phyloP scores from a whole-genome alignment of 2,888 invertebrate species.

The Cylindroiulus punctatus region DNA sequence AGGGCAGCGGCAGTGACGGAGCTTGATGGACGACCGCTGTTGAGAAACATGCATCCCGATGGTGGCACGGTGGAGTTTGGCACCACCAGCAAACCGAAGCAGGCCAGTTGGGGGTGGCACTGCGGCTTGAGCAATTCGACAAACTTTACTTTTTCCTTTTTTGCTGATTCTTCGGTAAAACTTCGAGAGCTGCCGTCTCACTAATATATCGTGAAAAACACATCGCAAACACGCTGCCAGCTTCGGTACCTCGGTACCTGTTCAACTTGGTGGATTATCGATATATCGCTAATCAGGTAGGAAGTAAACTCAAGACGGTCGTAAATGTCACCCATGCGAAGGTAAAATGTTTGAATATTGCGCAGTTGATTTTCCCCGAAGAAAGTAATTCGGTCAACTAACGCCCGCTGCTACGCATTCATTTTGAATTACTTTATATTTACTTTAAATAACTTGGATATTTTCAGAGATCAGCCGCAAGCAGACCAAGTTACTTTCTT shows the following conservation, averaged over 20 bases:
- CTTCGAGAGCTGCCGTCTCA: background rate
- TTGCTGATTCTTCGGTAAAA: background rate
- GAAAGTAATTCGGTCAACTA: no score
- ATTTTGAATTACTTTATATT: background rate
- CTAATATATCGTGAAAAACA: background rate
- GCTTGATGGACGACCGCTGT: conserved; percentile 22
- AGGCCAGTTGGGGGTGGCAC: conserved; percentile 26
- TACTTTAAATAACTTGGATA: background rate
- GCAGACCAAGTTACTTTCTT: background rate
- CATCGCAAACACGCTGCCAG: background rate
- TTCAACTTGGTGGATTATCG: no score
- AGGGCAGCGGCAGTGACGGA: conserved; percentile 30
- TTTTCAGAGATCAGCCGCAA: background rate
- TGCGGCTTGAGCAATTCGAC: conserved; percentile 13
- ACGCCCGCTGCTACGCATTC: background rate
- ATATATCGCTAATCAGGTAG: background rate
- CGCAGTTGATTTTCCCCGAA: background rate
- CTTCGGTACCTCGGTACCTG: no score
- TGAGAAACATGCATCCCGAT: conserved; percentile 23
- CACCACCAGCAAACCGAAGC: conserved; percentile 13
- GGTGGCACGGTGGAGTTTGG: background rate
- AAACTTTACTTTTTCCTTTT: background rate
- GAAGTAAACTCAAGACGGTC: background rate
- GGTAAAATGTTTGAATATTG: background rate
- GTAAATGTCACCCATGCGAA: background rate